Conservation (phyloP, 2,888 invertebrate genomes). For the Teleogryllus oceanicus region DNA sequence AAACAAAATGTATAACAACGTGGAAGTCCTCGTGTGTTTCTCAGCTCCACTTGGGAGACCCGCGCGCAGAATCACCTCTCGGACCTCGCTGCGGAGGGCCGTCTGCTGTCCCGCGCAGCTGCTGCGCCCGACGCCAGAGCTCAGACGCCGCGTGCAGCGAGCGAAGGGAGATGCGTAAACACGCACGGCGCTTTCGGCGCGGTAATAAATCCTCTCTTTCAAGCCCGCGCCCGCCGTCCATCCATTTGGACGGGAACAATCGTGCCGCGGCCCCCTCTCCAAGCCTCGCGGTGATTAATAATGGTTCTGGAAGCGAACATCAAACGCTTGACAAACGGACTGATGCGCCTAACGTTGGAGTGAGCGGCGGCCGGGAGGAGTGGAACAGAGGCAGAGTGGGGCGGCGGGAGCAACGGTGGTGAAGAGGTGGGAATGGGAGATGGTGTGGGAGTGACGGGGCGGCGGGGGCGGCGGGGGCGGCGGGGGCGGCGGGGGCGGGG, state of each 20-base stretch:
- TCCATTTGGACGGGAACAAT: conserved; percentile 9
- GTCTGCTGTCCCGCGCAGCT: not conserved
- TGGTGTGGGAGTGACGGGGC: no score
- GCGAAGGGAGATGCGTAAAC: not conserved
- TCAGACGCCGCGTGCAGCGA: not conserved
- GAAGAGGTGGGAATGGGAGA: no score
- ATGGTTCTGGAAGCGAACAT: not conserved
- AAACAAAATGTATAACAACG: no score
- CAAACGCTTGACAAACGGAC: conserved; percentile 18
- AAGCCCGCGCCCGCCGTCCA: not conserved
- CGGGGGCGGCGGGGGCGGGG: no score
- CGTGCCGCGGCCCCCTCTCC: not conserved
- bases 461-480: no score
- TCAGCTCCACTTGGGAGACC: no score
- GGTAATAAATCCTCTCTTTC: not conserved
- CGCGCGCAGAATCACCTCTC: no score
- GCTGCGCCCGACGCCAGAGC: not conserved
- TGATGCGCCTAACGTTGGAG: not conserved
- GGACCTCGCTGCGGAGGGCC: conserved; percentile 39
- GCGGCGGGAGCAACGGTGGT: no score
- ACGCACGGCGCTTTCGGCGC: not conserved
- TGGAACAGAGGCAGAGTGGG: not conserved
- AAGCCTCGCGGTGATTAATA: not conserved
- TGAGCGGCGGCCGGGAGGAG: not conserved
- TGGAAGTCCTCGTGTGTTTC: no score